A percentile compares a stretch with the other conserved stretches of the same genome.
phyloP scores from a whole-genome alignment of 1,140 invertebrate species.

The Oryctes rhinoceros region DNA sequence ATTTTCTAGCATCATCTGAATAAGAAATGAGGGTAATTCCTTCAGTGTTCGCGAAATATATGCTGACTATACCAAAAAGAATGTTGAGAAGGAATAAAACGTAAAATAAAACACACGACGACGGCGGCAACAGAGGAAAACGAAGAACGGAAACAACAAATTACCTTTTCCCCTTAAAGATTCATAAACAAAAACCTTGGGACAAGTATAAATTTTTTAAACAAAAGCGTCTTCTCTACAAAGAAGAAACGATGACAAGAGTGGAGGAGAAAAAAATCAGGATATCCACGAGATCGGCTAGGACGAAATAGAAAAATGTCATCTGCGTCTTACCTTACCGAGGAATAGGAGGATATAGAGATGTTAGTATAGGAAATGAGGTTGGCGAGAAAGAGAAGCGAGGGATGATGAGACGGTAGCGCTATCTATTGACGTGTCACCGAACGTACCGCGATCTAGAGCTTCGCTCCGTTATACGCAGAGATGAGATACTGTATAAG shows the following conservation, averaged over 20 bases:
- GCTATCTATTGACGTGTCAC: slow-evolving; percentile 31
- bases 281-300: neutral
- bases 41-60: slow-evolving; percentile 21
- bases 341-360: slow-evolving; percentile 9
- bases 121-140: neutral
- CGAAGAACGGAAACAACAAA: slow-evolving; percentile 24
- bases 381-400: neutral
- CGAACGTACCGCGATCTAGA: slow-evolving; percentile 8
- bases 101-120: neutral
- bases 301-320: slow-evolving; percentile 17
- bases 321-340: slow-evolving; percentile 28
- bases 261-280: slow-evolving; percentile 15
- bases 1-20: slow-evolving; percentile 37
- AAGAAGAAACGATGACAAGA: slow-evolving; percentile 1
- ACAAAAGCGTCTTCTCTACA: slow-evolving; percentile 5
- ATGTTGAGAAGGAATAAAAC: neutral
- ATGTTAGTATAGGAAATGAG: neutral
- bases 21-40: slow-evolving; percentile 33
- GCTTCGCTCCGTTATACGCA: neutral
- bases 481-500: slow-evolving; percentile 33
- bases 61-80: neutral
- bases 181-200: slow-evolving; percentile 34
- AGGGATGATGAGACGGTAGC: neutral
- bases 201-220: slow-evolving; percentile 37
- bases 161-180: slow-evolving; percentile 25